Percentiles rank a stretch among this genome's conserved stretches.
Conservation (phyloP, 2,888 invertebrate genomes). For the Gymnocheta viridis region DNA sequence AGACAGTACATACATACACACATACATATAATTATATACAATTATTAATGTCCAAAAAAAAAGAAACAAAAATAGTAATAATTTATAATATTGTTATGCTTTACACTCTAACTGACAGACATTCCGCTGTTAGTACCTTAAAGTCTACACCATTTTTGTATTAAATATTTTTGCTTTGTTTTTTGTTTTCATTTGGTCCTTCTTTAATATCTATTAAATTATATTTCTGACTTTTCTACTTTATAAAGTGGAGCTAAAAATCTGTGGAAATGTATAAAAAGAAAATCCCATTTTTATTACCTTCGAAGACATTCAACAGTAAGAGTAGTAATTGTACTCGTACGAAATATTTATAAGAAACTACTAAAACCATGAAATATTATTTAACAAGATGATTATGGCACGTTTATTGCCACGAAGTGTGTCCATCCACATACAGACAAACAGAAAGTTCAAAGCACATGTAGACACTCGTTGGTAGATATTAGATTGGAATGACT, state of each 20-base stretch:
- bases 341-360: conserved; percentile 36
- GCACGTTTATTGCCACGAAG: conserved; percentile 64
- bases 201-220: conserved; percentile 64
- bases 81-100: conserved; percentile 13
- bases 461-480: background rate
- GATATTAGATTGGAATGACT: background rate
- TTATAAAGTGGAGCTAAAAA: conserved; percentile 23
- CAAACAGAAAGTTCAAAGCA: conserved; percentile 4
- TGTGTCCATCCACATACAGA: conserved; percentile 40
- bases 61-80: conserved; percentile 3
- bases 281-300: conserved; percentile 58
- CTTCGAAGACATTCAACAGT: conserved; percentile 16
- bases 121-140: conserved; percentile 31
- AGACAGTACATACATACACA: background rate
- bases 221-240: conserved; percentile 43
- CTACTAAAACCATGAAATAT: conserved; percentile 65
- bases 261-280: conserved; percentile 14
- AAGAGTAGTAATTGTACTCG: conserved; percentile 30
- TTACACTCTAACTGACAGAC: conserved; percentile 15
- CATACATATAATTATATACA: conserved; percentile 53
- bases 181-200: conserved; percentile 12
- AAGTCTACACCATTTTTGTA: conserved; percentile 35
- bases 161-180: background rate
- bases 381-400: conserved; percentile 70
- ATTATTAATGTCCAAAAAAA: conserved; percentile 51